These are phyloP conservation scores for Mormyrops boulengeri DNA, from an alignment of 2,797 vertebrate species.

Conservation along the genomic window DNA sequence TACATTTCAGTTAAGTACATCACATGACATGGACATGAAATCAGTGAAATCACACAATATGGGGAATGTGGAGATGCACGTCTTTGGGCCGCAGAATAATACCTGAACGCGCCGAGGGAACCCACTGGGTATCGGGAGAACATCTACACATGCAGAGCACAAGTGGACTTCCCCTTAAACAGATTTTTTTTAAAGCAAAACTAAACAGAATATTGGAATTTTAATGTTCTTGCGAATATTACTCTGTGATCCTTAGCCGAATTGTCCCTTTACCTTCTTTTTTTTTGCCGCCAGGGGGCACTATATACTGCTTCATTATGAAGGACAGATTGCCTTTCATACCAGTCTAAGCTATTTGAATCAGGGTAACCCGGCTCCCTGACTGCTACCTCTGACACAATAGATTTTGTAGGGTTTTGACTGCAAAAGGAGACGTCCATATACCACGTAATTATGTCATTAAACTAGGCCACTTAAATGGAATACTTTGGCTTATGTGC, in stretches of 20 bases:
- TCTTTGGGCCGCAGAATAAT: background rate
- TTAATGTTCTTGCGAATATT: background rate
- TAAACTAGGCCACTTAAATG: background rate
- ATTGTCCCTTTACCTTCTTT: background rate
- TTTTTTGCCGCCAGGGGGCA: background rate
- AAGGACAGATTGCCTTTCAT: background rate
- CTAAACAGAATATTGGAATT: background rate
- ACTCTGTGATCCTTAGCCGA: background rate
- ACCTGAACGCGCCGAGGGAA: background rate
- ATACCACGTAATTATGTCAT: background rate
- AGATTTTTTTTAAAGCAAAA: background rate
- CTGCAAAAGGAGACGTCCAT: background rate
- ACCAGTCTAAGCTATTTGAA: background rate
- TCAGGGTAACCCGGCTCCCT: background rate
- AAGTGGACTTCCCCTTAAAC: background rate
- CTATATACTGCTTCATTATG: background rate
- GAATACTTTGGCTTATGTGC: background rate
- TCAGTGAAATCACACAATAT: background rate
- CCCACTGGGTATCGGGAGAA: background rate
- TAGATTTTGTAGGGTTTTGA: background rate
- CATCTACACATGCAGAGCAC: background rate
- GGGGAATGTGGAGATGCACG: background rate
- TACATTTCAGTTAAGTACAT: background rate
- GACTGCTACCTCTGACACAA: background rate
- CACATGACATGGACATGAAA: background rate